A percentile compares a stretch with the other conserved stretches of the same genome.
Conservation (phyloP, 2,888 invertebrate species). For the Antheraea assamensis region DNA sequence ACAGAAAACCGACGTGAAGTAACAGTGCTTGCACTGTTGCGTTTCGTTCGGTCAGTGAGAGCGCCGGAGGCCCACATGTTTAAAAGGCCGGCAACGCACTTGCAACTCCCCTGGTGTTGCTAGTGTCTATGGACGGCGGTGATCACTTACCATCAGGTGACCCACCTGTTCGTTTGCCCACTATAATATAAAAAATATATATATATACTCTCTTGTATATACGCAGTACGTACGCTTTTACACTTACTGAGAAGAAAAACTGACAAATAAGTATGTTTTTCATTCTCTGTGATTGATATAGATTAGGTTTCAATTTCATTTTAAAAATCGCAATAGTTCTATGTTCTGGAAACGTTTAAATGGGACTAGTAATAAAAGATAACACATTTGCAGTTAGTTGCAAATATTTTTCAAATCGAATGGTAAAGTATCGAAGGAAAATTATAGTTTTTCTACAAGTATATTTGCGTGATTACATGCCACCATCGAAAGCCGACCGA, state of each 20-base stretch:
- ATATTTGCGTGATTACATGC: slow-evolving; percentile 49
- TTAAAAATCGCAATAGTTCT: background rate
- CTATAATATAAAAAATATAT: too few relatives aligned
- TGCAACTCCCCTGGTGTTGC: too few relatives aligned
- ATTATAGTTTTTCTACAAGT: slow-evolving; percentile 37
- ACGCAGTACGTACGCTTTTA: background rate
- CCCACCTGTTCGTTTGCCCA: too few relatives aligned
- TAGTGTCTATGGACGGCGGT: too few relatives aligned
- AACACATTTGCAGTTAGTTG: background rate
- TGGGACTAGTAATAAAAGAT: background rate
- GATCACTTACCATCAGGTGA: too few relatives aligned
- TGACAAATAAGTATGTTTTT: background rate
- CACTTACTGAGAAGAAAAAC: background rate
- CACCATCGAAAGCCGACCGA: slow-evolving; percentile 44
- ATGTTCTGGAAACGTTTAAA: background rate
- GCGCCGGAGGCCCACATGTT: too few relatives aligned
- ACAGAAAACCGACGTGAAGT: too few relatives aligned
- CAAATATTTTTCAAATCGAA: background rate
- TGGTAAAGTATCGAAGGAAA: slow-evolving; percentile 23
- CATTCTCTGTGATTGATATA: background rate
- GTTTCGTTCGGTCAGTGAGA: too few relatives aligned
- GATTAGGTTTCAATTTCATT: background rate
- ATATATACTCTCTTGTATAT: too few relatives aligned
- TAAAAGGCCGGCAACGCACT: too few relatives aligned
- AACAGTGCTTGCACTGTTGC: too few relatives aligned